A percentile compares a stretch with the other conserved stretches of the same genome.
Evolutionary conservation across 2,113 vertebrate species (phyloP).

Genomic region (Myiopsitta monachus): DNA sequence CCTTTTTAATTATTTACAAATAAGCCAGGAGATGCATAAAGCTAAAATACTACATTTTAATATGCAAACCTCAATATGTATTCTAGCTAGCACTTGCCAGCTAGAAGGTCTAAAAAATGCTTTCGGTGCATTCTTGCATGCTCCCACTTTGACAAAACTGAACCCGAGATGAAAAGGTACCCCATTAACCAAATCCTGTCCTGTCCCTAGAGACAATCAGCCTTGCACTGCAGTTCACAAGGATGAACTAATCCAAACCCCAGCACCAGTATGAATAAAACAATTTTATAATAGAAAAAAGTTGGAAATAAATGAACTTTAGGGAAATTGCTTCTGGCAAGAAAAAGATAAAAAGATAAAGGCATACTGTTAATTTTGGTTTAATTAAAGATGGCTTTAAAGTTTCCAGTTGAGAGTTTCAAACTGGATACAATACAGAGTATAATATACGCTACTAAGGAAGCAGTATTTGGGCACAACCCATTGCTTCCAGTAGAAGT

Average conservation of each 20-base stretch:
- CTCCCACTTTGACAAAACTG: background rate
- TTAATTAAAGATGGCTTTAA: background rate
- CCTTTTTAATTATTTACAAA: slow-evolving; percentile 37
- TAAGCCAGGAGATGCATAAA: background rate
- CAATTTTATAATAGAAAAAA: background rate
- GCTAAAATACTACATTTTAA: background rate
- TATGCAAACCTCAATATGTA: background rate
- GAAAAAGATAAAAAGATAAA: background rate
- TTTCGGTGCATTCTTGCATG: background rate
- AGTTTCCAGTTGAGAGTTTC: background rate
- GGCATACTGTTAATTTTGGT: background rate
- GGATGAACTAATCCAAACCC: background rate
- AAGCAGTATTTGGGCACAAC: background rate
- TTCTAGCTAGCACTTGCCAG: background rate
- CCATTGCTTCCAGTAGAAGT: background rate
- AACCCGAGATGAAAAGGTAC: background rate
- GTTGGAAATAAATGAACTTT: background rate
- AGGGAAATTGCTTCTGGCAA: background rate
- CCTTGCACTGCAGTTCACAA: background rate
- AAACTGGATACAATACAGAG: background rate
- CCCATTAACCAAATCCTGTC: background rate
- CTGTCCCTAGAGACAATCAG: background rate
- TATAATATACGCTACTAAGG: background rate
- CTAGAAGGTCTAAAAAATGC: background rate
- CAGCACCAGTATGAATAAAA: background rate